A percentile compares a stretch with the other conserved stretches of the same genome.
These are phyloP conservation scores for Cheiracanthium punctorium DNA, from an alignment of 2,888 invertebrate species.

Conservation along the genomic window DNA sequence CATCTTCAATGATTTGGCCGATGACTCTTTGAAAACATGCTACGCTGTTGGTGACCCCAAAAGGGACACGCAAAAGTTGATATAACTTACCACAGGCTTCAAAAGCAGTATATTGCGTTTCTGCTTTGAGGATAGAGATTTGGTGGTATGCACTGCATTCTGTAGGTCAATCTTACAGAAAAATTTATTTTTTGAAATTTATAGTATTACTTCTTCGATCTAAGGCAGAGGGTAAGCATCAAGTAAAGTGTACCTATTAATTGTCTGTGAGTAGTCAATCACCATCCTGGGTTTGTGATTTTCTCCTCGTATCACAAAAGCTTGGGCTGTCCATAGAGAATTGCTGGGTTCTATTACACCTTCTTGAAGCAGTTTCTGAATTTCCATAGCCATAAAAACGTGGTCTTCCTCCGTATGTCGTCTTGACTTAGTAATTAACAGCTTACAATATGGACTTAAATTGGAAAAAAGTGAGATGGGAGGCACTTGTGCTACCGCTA, in stretches of 20 bases:
- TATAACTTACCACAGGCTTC: too few relatives aligned
- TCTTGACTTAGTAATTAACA: too few relatives aligned
- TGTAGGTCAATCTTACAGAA: too few relatives aligned
- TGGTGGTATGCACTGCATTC: constrained; percentile 65
- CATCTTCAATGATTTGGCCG: constrained; percentile 48
- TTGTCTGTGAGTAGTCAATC: too few relatives aligned
- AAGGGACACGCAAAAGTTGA: too few relatives aligned
- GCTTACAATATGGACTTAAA: too few relatives aligned
- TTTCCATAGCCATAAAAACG: too few relatives aligned
- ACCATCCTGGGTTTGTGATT: too few relatives aligned
- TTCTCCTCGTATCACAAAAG: too few relatives aligned
- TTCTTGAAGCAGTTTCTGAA: constrained; percentile 8
- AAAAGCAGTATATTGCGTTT: constrained; percentile 62
- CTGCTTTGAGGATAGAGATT: constrained; percentile 31
- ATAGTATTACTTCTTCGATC: constrained; percentile 58
- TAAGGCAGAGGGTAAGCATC: constrained; percentile 68
- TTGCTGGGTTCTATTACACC: constrained; percentile 66
- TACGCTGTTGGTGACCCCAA: constrained; percentile 67
- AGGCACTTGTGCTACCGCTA: constrained; percentile 1
- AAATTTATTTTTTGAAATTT: constrained; percentile 51
- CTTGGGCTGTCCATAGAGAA: constrained; percentile 69
- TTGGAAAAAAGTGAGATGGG: not conserved
- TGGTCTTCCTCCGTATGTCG: too few relatives aligned
- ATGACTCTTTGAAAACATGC: too few relatives aligned
- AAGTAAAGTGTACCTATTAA: too few relatives aligned